Evolutionary conservation across 1,140 invertebrate genomes (phyloP), one percentile per base, ranked within the genome.

Genomic region (Trissolcus basalis): DNA sequence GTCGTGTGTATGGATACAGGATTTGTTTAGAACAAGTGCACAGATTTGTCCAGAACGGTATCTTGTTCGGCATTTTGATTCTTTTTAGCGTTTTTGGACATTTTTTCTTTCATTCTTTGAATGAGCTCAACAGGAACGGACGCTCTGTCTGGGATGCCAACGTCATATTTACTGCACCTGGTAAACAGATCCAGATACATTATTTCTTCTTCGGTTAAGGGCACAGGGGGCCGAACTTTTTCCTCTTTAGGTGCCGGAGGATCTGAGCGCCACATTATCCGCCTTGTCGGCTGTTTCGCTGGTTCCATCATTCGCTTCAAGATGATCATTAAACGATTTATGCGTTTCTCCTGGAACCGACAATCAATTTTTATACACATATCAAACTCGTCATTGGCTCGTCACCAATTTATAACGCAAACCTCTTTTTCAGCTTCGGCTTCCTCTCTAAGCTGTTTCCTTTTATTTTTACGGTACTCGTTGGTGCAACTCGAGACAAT

Each of bases 401-500:
- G 11, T 44, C 2, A n/a, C 12, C 8, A n/a, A 12, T 13, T 44
- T 44, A 3, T 2, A 12, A 14, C 11, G 7, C 32, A 41, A 58
- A 72, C 69, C 69, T 73, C 48, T 60, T 65, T 50, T 27, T 60
- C 88, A 19, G 91, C 92, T 43, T 90, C 89, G 55, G 90, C 89
- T 0, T 91, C 91, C 47, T 90, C 87, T 71, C 85, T 89, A 86
- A 91, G 90, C 35, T 89, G 84, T 60, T 86, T 91, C 33, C 89
- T 85, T 78, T 92, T 90, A 77, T 91, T 89, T 11, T 83, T 82
- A 78, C 91, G 92, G 55, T 90, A 90, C 61, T 91, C 89, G 44
- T 85, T 89, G 78, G 90, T 89, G 14, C 90, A 90, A 72, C 85
- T 78, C 12, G 86, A 83, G 0, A 93, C 91, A 64, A 91, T 86